Base-by-base conservation (phyloP, 2,888 invertebrate genomes). In the Coecobrya sp. region DNA sequence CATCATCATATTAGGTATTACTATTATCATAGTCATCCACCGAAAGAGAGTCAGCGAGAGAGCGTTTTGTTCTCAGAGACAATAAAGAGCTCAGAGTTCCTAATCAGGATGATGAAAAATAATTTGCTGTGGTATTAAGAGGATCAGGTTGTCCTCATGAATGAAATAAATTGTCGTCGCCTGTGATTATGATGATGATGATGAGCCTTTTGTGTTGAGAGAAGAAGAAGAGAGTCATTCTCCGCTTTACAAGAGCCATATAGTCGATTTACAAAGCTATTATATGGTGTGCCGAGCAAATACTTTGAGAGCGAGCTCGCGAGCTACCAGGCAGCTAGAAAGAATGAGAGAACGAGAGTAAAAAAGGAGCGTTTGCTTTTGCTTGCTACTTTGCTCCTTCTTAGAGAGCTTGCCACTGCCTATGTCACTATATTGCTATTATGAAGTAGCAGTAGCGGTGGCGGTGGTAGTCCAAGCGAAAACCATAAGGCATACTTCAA, bases 81-180 rank as follows among this genome's bases (percentile, higher is more conserved):
- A 92, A 92, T 92, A 92, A 92, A 92, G 89, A 92, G 92, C 92
- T 92, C 92, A 88, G 88, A 92, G 88, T 92, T 92, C 84, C 92
- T 92, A 92, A 92, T 92, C 92, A 92, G 92, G 89, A 92, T 92
- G 86, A 89, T 92, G 92, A 92, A 92, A 92, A 92, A 92, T 92
- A 92, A 92, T 92, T 92, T 92, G 73, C 88, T 92, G 92, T 89
- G 92, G 92, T 92, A 92, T 92, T 92, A 92, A 92, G 92, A 92
- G 93, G 93, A 93, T 93, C 91, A 93, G 91, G 91, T 92, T 91
- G 87, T 93, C 91, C 91, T 92, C 89, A 92, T 89, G 91, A 93
- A 93, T 88, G 91, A 93, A 93, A 93, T 92, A 92, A 92, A 92
- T 92, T 92, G 92, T 92, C 92, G 86, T 92, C 92, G 92, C 89